These are phyloP conservation scores for Druon quercuslanigerum DNA, from an alignment of 1,140 invertebrate species.

Conservation along the genomic window DNA sequence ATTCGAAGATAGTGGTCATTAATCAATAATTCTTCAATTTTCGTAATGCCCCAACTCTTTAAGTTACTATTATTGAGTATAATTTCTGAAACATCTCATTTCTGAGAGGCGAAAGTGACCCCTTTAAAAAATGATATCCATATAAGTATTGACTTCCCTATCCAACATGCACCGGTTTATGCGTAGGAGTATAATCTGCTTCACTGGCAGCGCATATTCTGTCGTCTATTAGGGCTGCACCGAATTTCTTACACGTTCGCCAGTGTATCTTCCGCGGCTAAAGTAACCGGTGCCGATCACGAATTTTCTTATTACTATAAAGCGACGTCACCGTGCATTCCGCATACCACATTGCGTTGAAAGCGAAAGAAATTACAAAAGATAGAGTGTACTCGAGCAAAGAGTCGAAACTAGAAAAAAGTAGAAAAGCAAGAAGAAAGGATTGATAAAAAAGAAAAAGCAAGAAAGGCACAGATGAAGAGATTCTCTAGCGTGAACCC, in stretches of 20 bases:
- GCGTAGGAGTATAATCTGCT: conserved; percentile 21
- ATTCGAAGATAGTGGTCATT: too few species aligned
- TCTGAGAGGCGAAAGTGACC: too few species aligned
- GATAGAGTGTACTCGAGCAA: background rate
- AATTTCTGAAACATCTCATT: too few species aligned
- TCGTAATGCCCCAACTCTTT: too few species aligned
- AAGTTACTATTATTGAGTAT: too few species aligned
- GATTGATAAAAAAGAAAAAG: background rate
- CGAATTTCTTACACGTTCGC: conserved; percentile 51
- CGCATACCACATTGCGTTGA: background rate
- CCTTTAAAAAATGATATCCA: too few species aligned
- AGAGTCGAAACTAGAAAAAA: too few species aligned
- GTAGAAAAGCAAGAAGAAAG: too few species aligned
- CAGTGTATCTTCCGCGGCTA: conserved; percentile 47
- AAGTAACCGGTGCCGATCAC: too few species aligned
- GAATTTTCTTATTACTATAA: too few species aligned
- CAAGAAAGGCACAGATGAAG: background rate
- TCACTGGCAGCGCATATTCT: conserved; percentile 46
- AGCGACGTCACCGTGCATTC: conserved; percentile 9
- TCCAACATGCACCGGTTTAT: background rate
- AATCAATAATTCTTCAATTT: too few species aligned
- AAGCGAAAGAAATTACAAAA: background rate
- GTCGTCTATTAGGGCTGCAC: conserved; percentile 45
- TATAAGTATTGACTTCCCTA: too few species aligned
- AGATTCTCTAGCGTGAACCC: background rate